Evolutionary conservation across 1,140 invertebrate species (phyloP), one percentile per base, ranked within the genome.

Genomic region (Galleria mellonella): DNA sequence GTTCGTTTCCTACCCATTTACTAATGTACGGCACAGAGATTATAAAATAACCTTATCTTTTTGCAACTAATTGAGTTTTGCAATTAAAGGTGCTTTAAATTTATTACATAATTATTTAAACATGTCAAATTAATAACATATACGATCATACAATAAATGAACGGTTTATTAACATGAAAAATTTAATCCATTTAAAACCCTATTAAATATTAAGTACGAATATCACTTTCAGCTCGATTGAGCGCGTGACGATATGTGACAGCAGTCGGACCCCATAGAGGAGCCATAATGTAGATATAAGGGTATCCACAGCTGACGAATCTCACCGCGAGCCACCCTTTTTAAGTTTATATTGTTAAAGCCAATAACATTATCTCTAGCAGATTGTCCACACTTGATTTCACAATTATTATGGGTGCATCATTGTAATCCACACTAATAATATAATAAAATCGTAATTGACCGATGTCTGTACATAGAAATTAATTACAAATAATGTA

Each of bases 201-300:
- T 23, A 23, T 6, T 23, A 23, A 23, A 23, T 23, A 23, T 3
- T 23, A 23, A 23, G 17, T 23, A 23, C 35, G 15, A 12, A 35
- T 51, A 46, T 64, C 45, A 51, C 49, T 70, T 55, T 62, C 51
- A 40, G 55, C 32, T 62, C 57, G 57, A 73, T 72, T 63, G 58
- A 68, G 59, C 62, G 64, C 54, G 55, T 68, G 68, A 71, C 66
- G 53, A 69, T 69, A 70, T 64, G 56, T 72, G 73, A 77, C 73
- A 77, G 69, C 61, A 45, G 61, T 66, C 55, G 49, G 43, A 50
- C 51, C 40, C 54, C 29, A 63, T 66, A 67, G 56, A 67, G 47
- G 48, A 27, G 48, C 69, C 63, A 69, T 57, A 55, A 58, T 32
- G 23, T 33, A 15, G 17, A 27, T 38, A 12, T 11, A 32, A 46